phyloP scores from a whole-genome alignment of 2,113 vertebrate genomes.

The Bothrops jararaca region DNA sequence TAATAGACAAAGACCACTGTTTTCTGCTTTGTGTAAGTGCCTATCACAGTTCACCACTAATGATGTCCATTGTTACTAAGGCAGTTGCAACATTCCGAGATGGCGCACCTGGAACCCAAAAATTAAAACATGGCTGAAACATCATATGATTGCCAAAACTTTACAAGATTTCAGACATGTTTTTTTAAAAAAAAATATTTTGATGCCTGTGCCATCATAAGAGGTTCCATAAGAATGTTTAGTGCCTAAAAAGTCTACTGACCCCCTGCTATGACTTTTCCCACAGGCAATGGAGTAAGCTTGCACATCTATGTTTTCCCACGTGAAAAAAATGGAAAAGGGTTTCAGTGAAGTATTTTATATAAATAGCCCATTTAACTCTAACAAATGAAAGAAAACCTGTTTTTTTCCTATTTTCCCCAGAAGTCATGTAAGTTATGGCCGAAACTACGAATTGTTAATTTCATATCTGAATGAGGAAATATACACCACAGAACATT shows the following conservation, averaged over 20 bases:
- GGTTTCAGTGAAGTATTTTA: slow-evolving; percentile 55
- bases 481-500: slow-evolving; percentile 92
- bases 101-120: neutral
- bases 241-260: neutral
- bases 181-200: neutral
- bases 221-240: neutral
- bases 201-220: neutral
- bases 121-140: neutral
- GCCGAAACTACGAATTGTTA: slow-evolving; percentile 69
- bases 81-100: neutral
- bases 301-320: slow-evolving; percentile 10
- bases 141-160: neutral
- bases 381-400: slow-evolving; percentile 73
- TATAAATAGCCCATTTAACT: slow-evolving; percentile 75
- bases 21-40: neutral
- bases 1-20: neutral
- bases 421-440: slow-evolving; percentile 71
- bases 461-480: slow-evolving; percentile 81
- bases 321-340: slow-evolving; percentile 46
- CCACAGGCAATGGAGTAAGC: slow-evolving; percentile 27
- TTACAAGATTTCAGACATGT: neutral
- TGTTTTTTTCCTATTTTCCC: slow-evolving; percentile 63
- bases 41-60: slow-evolving; percentile 2
- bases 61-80: neutral
- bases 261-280: neutral